A percentile compares a stretch with the other conserved stretches of the same genome.
Conservation (phyloP, 1,140 invertebrate species). For the Temnothorax nylanderi region DNA sequence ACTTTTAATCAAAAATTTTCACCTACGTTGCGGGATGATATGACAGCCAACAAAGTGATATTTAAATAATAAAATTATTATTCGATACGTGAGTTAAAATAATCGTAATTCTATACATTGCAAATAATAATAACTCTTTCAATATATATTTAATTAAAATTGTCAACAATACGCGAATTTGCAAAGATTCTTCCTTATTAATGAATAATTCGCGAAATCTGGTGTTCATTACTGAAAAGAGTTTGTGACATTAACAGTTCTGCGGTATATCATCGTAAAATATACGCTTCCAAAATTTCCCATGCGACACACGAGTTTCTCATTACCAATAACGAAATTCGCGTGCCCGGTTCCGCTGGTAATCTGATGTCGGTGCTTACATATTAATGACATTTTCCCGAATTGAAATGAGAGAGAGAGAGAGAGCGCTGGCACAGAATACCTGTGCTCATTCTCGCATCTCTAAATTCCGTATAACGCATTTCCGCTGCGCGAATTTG, state of each 20-base stretch:
- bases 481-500: constrained; percentile 38
- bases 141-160: constrained; percentile 3
- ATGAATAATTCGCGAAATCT: constrained; percentile 12
- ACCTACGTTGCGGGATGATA: background rate
- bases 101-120: background rate
- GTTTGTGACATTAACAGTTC: constrained; percentile 40
- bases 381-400: constrained; percentile 61
- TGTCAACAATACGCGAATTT: background rate
- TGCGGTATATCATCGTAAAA: constrained; percentile 49
- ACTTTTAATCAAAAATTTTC: constrained; percentile 13
- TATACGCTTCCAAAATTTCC: constrained; percentile 50
- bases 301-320: constrained; percentile 59
- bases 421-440: constrained; percentile 18
- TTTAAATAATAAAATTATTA: background rate
- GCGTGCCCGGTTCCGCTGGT: constrained; percentile 38
- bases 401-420: constrained; percentile 48
- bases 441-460: constrained; percentile 43
- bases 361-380: constrained; percentile 59
- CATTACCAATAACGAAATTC: constrained; percentile 61
- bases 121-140: background rate
- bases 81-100: background rate
- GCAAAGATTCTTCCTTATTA: background rate
- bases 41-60: background rate
- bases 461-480: constrained; percentile 52
- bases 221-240: constrained; percentile 40